A percentile compares a stretch with the other conserved stretches of the same genome.
Conservation (phyloP, 2,113 vertebrate species). For the Poecile atricapillus region DNA sequence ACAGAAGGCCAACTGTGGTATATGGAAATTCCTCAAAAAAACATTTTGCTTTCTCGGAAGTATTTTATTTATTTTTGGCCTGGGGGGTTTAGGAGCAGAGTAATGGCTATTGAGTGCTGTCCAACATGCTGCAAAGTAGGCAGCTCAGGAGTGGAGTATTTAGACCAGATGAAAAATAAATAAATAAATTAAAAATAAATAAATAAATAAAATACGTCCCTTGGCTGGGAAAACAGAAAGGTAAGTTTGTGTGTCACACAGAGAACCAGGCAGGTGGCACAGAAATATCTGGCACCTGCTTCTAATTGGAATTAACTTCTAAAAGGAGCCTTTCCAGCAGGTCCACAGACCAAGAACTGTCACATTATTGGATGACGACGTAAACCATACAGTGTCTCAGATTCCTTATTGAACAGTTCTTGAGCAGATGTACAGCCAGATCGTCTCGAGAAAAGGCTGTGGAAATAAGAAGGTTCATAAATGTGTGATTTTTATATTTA, state of each 20-base stretch:
- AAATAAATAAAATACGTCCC: neutral
- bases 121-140: neutral
- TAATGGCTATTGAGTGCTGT: neutral
- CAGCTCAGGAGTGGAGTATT: neutral
- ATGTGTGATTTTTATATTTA: neutral
- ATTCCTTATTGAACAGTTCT: neutral
- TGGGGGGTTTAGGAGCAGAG: rapidly evolving
- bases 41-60: neutral
- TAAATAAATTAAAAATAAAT: neutral
- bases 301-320: neutral
- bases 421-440: neutral
- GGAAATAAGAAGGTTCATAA: neutral
- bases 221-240: neutral
- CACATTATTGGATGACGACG: neutral
- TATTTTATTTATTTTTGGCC: neutral
- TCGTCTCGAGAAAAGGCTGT: neutral
- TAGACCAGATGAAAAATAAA: neutral
- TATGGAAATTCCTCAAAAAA: neutral
- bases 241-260: neutral
- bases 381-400: neutral
- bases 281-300: neutral
- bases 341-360: neutral
- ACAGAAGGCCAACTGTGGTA: neutral
- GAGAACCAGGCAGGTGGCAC: neutral
- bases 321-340: neutral